These are phyloP conservation scores for Tyria jacobaeae DNA, from an alignment of 2,888 invertebrate genomes.

Conservation along the genomic window DNA sequence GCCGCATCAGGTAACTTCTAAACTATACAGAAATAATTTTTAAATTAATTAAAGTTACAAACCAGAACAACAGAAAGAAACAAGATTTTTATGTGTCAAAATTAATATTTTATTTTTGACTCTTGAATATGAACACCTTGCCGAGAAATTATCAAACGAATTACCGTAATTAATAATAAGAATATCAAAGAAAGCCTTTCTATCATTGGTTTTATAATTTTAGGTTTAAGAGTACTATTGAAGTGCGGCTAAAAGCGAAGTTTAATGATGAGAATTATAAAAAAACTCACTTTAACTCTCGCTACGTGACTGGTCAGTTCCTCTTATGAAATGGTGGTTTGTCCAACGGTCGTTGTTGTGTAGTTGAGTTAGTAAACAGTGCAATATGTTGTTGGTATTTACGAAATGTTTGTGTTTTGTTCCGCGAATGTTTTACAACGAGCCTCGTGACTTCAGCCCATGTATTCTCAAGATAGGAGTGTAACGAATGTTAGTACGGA, in stretches of 20 bases:
- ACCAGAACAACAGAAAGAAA: conserved; percentile 1
- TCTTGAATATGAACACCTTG: background rate
- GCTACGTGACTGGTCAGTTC: background rate
- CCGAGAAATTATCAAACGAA: background rate
- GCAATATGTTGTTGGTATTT: conserved; percentile 29
- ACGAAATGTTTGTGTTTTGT: conserved; percentile 11
- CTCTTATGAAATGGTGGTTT: conserved; percentile 12
- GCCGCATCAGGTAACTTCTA: conserved; percentile 12
- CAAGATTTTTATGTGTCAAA: background rate
- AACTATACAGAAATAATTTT: background rate
- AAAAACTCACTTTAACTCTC: background rate
- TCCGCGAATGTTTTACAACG: background rate
- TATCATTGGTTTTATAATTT: background rate
- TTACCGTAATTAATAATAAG: background rate
- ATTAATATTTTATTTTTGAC: too few species aligned
- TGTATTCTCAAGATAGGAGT: background rate
- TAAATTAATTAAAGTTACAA: background rate
- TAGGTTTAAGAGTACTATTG: too few species aligned
- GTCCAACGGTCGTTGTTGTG: background rate
- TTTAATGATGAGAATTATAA: background rate
- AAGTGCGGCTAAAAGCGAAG: background rate
- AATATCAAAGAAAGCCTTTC: background rate
- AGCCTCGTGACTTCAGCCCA: conserved; percentile 3
- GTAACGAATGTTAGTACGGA: background rate
- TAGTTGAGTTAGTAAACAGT: conserved; percentile 37